A percentile compares a stretch with the other conserved stretches of the same genome.
phyloP scores from a whole-genome alignment of 2,113 vertebrate genomes.

The Orthonyx spaldingii region DNA sequence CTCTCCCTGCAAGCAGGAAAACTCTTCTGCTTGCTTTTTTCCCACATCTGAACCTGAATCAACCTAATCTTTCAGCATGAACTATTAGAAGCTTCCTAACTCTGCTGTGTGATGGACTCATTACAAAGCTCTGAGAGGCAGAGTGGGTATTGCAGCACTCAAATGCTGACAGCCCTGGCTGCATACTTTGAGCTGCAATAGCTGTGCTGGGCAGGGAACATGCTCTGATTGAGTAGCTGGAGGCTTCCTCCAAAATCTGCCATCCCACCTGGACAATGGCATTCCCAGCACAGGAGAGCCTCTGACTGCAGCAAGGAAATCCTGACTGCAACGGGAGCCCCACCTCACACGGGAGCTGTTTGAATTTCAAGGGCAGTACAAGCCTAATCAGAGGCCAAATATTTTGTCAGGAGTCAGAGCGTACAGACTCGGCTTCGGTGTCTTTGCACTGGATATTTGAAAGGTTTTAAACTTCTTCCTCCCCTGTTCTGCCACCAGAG shows the following conservation, averaged over 20 bases:
- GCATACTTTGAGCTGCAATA: neutral
- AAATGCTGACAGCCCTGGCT: neutral
- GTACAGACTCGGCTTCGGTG: neutral
- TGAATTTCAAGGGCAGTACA: neutral
- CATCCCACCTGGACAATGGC: neutral
- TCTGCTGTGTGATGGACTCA: accelerated
- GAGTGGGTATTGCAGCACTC: accelerated
- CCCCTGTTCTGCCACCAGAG: constrained; percentile 2
- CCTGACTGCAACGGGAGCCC: accelerated
- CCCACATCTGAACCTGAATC: neutral
- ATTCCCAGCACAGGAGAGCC: neutral
- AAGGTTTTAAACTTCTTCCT: neutral
- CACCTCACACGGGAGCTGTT: accelerated
- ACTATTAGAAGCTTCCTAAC: neutral
- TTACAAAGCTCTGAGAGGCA: neutral
- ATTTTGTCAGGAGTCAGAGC: neutral
- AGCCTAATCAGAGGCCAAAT: neutral
- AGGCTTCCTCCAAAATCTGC: neutral
- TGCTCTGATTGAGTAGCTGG: accelerated
- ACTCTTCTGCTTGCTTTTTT: neutral
- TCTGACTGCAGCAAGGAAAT: neutral
- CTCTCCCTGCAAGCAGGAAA: neutral
- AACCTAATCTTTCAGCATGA: neutral
- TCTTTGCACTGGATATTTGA: neutral
- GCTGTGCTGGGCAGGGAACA: neutral